phyloP scores from a whole-genome alignment of 2,113 vertebrate species.

The Arizona elegans region DNA sequence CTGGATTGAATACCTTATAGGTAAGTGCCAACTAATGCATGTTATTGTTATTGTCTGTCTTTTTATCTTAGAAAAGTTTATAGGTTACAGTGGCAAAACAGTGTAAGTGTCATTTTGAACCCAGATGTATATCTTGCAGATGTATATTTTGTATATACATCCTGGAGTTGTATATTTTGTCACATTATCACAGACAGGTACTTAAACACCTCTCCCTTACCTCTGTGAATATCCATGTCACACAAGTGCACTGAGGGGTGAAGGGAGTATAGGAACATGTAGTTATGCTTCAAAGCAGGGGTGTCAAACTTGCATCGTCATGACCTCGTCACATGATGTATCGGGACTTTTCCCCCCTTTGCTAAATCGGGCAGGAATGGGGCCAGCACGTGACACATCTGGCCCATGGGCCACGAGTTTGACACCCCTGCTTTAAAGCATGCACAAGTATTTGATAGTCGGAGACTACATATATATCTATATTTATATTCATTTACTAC shows the following conservation, averaged over 20 bases:
- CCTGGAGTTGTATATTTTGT: not conserved
- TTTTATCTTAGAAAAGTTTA: not conserved
- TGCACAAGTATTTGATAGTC: not conserved
- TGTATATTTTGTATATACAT: not conserved
- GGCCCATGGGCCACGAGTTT: no score
- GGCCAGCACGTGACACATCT: no score
- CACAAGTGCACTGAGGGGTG: not conserved
- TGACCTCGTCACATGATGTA: no score
- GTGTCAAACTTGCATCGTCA: no score
- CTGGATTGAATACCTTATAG: slow-evolving; percentile 89
- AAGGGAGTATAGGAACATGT: not conserved
- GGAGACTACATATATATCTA: not conserved
- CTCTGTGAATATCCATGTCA: not conserved
- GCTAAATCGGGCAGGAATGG: no score
- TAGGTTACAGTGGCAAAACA: not conserved
- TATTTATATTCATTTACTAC: not conserved
- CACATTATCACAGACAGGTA: not conserved
- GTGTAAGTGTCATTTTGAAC: not conserved
- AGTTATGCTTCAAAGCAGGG: not conserved
- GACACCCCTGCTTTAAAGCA: not conserved
- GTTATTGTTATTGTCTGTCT: not conserved
- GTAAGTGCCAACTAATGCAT: slow-evolving; percentile 67
- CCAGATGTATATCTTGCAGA: not conserved
- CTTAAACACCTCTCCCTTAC: not conserved
- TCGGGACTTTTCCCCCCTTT: no score